Conservation (phyloP, 1,140 invertebrate species). For the Caenorhabditis briggsae region DNA sequence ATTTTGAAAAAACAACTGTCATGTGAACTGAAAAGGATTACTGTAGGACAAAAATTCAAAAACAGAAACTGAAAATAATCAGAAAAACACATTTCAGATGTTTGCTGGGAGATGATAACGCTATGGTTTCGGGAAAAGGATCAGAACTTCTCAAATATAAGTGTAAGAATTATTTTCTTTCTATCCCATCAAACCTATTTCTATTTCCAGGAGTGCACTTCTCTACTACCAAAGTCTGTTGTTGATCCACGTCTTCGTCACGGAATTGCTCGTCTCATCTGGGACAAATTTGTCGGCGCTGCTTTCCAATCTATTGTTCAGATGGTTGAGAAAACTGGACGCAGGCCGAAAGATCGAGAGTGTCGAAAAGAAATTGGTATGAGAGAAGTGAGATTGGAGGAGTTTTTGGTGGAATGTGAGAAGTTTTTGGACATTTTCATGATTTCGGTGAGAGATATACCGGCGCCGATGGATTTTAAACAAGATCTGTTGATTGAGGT, state of each 20-base stretch:
- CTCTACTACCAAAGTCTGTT: neutral
- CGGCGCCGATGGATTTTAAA: constrained; percentile 25
- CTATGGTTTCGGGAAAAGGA: constrained; percentile 47
- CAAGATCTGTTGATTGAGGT: constrained; percentile 39
- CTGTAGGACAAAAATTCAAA: neutral
- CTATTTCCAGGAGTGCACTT: neutral
- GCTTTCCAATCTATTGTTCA: constrained; percentile 4
- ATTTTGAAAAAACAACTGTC: no score
- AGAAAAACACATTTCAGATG: constrained; percentile 12
- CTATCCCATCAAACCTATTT: neutral
- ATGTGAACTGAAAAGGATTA: no score
- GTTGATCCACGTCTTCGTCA: constrained; percentile 56
- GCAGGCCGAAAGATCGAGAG: constrained; percentile 57
- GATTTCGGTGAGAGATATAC: constrained; percentile 23
- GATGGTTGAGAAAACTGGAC: constrained; percentile 52
- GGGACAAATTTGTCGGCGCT: constrained; percentile 56
- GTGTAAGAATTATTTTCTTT: neutral
- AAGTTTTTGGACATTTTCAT: constrained; percentile 32
- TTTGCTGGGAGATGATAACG: constrained; percentile 53
- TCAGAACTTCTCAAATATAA: neutral
- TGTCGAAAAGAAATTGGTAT: constrained; percentile 38
- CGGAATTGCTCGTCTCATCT: constrained; percentile 58
- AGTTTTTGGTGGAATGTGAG: constrained; percentile 37
- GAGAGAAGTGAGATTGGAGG: constrained; percentile 28
- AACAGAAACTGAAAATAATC: neutral